Base-by-base conservation (phyloP, 2,888 invertebrate genomes). In the Andrena praecox region DNA sequence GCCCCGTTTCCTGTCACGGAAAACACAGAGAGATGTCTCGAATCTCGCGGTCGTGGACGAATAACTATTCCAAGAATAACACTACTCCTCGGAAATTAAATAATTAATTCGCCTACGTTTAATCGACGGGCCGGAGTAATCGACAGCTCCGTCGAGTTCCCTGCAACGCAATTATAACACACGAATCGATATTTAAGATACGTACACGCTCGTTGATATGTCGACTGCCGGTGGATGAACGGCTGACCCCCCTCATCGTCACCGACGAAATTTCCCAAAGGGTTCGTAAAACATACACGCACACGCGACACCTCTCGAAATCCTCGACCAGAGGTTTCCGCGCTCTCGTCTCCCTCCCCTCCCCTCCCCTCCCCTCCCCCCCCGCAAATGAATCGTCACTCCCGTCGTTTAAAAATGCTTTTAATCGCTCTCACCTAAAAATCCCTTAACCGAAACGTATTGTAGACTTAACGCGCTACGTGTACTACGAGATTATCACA, bases 401-500 rank as follows among this genome's bases (percentile, higher is more conserved):
- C 33, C 62, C 79, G 60, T 77, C 66, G 69, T 42, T 71, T 77
- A 86, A 78, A 80, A 80, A 78, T 27, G 20, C 24, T 63, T 35
- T 77, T 77, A 87, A 72, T 82, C 78, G 71, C 73, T 73, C 70
- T 82, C 82, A 77, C 75, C 82, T 85, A 87, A 79, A 87, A 80
- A 85, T 84, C 80, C 80, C 63, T 77, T 89, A 89, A 56, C 82
- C 80, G 81, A 82, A 85, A 89, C 86, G 85, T 88, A 89, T 85
- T 84, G 90, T 92, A 92, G 90, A 91, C 91, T 90, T 92, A 91
- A 92, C 91, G 91, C 91, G 90, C 91, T 92, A 92, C 92, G 92
- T 92, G 91, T 93, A 92, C 90, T 91, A 89, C 91, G 92, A 92
- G 92, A 93, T 93, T 93, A 93, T 93, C 93, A 93, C 93, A 93